phyloP scores from a whole-genome alignment of 2,888 invertebrate species.

The Tachina lurida region DNA sequence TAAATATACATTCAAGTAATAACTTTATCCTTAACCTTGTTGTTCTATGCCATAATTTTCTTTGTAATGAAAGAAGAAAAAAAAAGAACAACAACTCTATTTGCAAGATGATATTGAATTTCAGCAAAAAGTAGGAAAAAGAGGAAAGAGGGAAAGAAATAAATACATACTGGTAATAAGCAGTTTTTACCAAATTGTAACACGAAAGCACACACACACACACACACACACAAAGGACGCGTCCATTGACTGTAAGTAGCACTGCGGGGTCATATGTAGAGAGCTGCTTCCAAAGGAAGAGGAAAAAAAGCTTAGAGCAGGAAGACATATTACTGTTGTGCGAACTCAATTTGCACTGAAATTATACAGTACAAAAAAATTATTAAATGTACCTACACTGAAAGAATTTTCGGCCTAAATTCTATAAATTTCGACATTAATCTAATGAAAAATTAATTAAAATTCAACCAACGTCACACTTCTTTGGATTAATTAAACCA shows the following conservation, averaged over 20 bases:
- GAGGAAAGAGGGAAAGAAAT: not conserved
- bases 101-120: conserved; percentile 65
- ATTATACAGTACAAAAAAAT: conserved; percentile 20
- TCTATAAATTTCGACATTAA: too few relatives aligned
- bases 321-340: conserved; percentile 29
- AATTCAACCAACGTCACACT: too few relatives aligned
- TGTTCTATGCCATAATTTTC: conserved; percentile 43
- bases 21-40: conserved; percentile 68
- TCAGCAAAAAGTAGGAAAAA: conserved; percentile 3
- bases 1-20: conserved; percentile 15
- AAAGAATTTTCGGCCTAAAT: too few relatives aligned
- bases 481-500: too few relatives aligned
- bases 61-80: conserved; percentile 12
- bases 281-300: not conserved
- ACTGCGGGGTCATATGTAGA: conserved; percentile 20
- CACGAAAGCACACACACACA: conserved; percentile 6
- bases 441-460: too few relatives aligned
- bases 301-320: conserved; percentile 22
- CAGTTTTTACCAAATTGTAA: conserved; percentile 6
- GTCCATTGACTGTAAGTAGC: not conserved
- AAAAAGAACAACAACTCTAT: conserved; percentile 40
- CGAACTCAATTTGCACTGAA: conserved; percentile 64
- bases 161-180: conserved; percentile 27
- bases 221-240: conserved; percentile 1
- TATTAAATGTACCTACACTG: too few relatives aligned